A percentile compares a stretch with the other conserved stretches of the same genome.
phyloP scores from a whole-genome alignment of 2,797 vertebrate species.

The Sebastes miniatus region DNA sequence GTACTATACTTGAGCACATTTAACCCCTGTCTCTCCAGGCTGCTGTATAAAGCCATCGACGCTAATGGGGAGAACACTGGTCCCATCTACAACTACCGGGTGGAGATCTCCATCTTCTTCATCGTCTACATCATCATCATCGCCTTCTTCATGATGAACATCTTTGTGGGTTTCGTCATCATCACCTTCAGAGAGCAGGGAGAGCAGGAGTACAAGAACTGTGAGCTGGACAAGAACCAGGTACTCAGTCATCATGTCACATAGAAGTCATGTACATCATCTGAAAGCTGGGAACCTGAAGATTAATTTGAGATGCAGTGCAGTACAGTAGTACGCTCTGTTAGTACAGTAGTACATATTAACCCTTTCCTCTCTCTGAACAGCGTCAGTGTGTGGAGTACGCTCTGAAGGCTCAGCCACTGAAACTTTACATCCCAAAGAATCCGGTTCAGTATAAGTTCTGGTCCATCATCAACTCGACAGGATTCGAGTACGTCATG shows the following conservation, averaged over 20 bases:
- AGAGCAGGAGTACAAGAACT: conserved; percentile 98
- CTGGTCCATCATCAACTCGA: conserved; percentile 94
- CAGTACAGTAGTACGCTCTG: not conserved
- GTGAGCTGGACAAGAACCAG: conserved; percentile 99
- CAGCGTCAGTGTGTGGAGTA: conserved; percentile 94
- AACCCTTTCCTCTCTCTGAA: not conserved
- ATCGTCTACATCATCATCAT: conserved; percentile 99
- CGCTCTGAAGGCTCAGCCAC: conserved; percentile 91
- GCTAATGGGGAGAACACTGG: conserved; percentile 91
- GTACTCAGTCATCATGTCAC: conserved; percentile 38
- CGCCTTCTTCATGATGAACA: conserved; percentile 99
- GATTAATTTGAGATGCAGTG: too few species aligned
- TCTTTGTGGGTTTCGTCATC: conserved; percentile 99
- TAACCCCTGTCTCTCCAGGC: conserved; percentile 26
- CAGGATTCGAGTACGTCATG: conserved; percentile 94
- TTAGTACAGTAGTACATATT: not conserved
- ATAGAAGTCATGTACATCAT: too few species aligned
- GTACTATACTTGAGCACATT: not conserved
- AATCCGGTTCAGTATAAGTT: conserved; percentile 91
- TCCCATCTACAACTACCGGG: conserved; percentile 97
- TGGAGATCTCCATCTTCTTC: conserved; percentile 99
- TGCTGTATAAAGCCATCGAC: conserved; percentile 91
- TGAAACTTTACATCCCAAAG: conserved; percentile 93
- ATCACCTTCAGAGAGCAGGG: conserved; percentile 99
- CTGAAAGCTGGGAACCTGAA: too few species aligned